A percentile compares a stretch with the other conserved stretches of the same genome.
These are phyloP conservation scores for Busseola fusca DNA, from an alignment of 2,888 invertebrate genomes.

Conservation along the genomic window DNA sequence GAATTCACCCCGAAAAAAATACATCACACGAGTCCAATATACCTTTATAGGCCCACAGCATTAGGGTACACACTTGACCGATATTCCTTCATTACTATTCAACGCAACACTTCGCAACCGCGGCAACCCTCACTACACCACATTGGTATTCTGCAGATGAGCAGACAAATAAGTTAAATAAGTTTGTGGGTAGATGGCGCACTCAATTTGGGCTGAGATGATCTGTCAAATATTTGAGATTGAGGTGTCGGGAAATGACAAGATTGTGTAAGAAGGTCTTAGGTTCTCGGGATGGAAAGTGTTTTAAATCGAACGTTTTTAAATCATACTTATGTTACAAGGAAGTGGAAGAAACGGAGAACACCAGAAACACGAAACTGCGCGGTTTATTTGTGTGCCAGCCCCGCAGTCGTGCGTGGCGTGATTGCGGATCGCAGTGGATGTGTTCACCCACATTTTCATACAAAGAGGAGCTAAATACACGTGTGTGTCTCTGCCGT, in stretches of 20 bases:
- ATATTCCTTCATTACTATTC: conserved; percentile 58
- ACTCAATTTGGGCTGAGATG: conserved; percentile 55
- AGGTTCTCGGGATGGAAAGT: background rate
- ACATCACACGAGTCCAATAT: conserved; percentile 32
- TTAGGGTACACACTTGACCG: conserved; percentile 34
- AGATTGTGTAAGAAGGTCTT: background rate
- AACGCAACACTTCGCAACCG: conserved; percentile 31
- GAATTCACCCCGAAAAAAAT: background rate
- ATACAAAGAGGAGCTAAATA: background rate
- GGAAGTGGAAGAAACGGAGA: too few relatives aligned
- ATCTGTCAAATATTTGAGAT: conserved; percentile 52
- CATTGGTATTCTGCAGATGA: conserved; percentile 51
- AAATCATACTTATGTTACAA: background rate
- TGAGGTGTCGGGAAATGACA: conserved; percentile 10
- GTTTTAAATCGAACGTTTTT: background rate
- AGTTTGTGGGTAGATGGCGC: conserved; percentile 55
- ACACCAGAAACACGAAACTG: background rate
- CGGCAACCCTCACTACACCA: conserved; percentile 37
- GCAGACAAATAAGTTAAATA: conserved; percentile 62
- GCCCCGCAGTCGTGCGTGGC: background rate
- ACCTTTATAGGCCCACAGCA: conserved; percentile 29
- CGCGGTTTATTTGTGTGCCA: background rate
- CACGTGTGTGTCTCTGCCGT: too few relatives aligned
- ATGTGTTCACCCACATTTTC: background rate
- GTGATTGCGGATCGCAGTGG: background rate